Base-by-base conservation (phyloP, 2,888 invertebrate genomes). In the Gryllus longicercus region DNA sequence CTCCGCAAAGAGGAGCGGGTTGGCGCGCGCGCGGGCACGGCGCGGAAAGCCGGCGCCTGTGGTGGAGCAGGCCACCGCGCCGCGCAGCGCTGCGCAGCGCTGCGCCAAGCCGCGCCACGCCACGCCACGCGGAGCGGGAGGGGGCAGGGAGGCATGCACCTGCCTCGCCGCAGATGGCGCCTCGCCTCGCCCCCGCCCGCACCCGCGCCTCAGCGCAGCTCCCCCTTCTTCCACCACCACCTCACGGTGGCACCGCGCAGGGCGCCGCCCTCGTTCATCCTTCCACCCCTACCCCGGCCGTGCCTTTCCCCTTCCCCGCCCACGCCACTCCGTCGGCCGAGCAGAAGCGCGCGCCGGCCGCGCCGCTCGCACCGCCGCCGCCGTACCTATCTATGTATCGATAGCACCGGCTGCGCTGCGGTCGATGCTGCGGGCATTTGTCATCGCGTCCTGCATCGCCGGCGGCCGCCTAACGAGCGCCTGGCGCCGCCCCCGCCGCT, bases 401-500 rank as follows among this genome's bases (percentile, higher is more conserved):
- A 63, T 63, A 63, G 63, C 63, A 18, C 63, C 16, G 63, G 14
- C 63, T 14, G 18, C 18, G 63, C 63, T 18, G 63, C 63, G 63
- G 63, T 63, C 63, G 63, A 63, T 63, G 63, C 63, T 18, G 63
- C 63, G 18, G 63, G 63, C 63, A 63, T 63, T 63, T 63, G 63
- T 63, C 63, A 63, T 18, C 18, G 63, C 63, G 63, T 63, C 8
- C 63, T 63, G 63, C 63, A 18, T 18, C 63, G 14, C 63, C 63
- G 16, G 63, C 63, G 16, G 63, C 63, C 63, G 63, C 63, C 63
- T 63, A 63, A 63, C 63, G 18, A 63, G 63, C 18, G 63, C 63
- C 16, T 63, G 63, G 63, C 63, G 14, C 16, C 63, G 63, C 63
- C 16, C 63, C 16, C 63, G 63, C 18, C 18, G 16, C n/a, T 8